Base-by-base conservation (phyloP, 2,113 vertebrate genomes). In the human region DNA sequence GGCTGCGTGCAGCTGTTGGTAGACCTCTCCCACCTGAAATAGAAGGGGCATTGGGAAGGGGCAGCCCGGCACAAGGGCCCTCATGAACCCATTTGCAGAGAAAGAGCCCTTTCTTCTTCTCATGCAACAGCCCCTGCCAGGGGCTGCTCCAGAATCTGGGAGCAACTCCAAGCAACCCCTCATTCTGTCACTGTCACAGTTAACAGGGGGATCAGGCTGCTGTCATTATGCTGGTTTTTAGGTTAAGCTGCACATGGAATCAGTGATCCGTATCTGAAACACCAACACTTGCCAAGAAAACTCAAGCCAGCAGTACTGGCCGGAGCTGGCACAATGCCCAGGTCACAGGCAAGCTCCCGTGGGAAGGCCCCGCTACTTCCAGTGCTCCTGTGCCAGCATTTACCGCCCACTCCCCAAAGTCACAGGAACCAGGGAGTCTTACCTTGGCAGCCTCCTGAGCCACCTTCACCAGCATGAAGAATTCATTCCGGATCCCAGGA, bases 371-470 rank as follows among this genome's bases (percentile, higher is more conserved):
- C 40, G 40, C 40, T 40, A 40, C 40, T 40, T 40, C 40, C 40
- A 48, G 45, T 2, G 12, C 14, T 35, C 75, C 76, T 16, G 18
- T 2, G 1, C 40, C 32, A 3, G 8, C 0, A 0, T 2, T 17
- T 7, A 50, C 66, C 3, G 0, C 12, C 85, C 23, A 12, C 8
- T 27, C 35, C 76, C 61, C 1, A 17, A 57, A 97, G n/a, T 48
- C 76, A 50, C 30, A 2, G n/a, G 78, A 48, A 35, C 35, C 38
- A 10, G 72, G 84, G 72, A 23, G 72, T 27, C 98, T 97, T 98
- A 99, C 99, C 99, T 99, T 99, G 48, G 99, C 99, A 84, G 99
- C 99, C 97, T 99, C 99, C 97, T 99, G 99, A 17, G 99, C 99
- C 98, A 99, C 99, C 97, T 99, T 99, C 23, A 99, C 98, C 30